These are phyloP conservation scores for Pyrgilauda ruficollis DNA, from an alignment of 2,113 vertebrate species.

Conservation along the genomic window DNA sequence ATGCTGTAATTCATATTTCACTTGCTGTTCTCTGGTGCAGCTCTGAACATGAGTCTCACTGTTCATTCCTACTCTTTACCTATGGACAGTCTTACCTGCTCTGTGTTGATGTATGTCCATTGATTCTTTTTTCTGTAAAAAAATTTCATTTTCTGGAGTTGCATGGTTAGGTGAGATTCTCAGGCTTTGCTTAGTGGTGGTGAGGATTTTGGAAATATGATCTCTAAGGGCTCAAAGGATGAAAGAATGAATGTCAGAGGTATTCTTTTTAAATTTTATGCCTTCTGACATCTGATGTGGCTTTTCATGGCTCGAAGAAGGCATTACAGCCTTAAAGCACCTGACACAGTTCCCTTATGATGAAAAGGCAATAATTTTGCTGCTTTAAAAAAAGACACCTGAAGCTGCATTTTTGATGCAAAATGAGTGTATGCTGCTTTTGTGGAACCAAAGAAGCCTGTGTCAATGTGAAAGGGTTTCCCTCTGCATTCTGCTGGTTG, in stretches of 20 bases:
- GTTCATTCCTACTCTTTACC: not conserved
- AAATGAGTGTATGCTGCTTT: not conserved
- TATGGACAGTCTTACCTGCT: not conserved
- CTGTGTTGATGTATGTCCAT: not conserved
- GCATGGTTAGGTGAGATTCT: not conserved
- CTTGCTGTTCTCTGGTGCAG: not conserved
- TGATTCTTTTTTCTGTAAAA: not conserved
- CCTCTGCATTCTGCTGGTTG: accelerated
- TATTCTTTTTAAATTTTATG: not conserved
- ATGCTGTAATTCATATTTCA: not conserved
- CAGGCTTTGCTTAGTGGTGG: not conserved
- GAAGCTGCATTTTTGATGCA: not conserved
- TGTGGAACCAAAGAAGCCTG: not conserved
- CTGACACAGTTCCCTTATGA: not conserved
- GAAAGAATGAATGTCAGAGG: not conserved
- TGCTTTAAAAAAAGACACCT: not conserved
- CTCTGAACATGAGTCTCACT: not conserved
- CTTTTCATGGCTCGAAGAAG: not conserved
- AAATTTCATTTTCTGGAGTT: not conserved
- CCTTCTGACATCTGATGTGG: not conserved
- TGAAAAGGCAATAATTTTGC: not conserved
- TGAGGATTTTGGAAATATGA: conserved; percentile 2
- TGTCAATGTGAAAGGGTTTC: not conserved
- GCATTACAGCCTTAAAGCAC: not conserved
- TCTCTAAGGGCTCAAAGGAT: not conserved